These are phyloP conservation scores for Anabacerthia variegaticeps DNA, from an alignment of 2,797 vertebrate genomes.

Conservation along the genomic window DNA sequence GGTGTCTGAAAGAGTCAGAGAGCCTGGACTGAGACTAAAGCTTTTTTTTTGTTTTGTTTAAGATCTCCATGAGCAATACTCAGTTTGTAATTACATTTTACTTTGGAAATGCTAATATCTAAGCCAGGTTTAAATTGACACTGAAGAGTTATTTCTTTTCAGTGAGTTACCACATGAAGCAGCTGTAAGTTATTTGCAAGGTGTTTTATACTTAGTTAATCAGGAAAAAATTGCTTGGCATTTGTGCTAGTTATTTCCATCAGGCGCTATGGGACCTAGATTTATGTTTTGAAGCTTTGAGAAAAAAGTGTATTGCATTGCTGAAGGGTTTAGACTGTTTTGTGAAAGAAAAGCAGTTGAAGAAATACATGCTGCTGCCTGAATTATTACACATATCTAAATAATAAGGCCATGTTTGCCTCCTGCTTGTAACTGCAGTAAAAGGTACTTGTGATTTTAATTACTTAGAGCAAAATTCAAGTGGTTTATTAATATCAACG, in stretches of 20 bases:
- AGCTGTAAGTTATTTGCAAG: not conserved
- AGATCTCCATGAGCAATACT: not conserved
- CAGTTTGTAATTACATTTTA: not conserved
- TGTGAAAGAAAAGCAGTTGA: not conserved
- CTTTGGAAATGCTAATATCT: not conserved
- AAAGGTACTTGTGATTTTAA: conserved; percentile 39
- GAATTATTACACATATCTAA: not conserved
- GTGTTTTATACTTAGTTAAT: conserved; percentile 21
- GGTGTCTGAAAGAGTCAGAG: not conserved
- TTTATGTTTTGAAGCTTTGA: not conserved
- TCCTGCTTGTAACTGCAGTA: conserved; percentile 7
- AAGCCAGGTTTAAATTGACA: not conserved
- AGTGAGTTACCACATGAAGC: not conserved
- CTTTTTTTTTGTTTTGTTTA: not conserved
- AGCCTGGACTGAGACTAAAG: not conserved
- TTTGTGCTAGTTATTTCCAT: conserved; percentile 32
- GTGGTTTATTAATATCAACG: conserved; percentile 43
- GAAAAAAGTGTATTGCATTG: not conserved
- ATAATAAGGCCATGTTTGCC: not conserved
- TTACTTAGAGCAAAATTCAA: conserved; percentile 42
- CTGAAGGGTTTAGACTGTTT: not conserved
- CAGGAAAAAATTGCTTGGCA: not conserved
- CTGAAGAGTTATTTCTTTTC: not conserved
- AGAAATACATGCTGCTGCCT: not conserved
- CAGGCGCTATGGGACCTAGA: not conserved